Base-by-base conservation (phyloP, 2,888 invertebrate species). In the Hirtodrosophila duncani region DNA sequence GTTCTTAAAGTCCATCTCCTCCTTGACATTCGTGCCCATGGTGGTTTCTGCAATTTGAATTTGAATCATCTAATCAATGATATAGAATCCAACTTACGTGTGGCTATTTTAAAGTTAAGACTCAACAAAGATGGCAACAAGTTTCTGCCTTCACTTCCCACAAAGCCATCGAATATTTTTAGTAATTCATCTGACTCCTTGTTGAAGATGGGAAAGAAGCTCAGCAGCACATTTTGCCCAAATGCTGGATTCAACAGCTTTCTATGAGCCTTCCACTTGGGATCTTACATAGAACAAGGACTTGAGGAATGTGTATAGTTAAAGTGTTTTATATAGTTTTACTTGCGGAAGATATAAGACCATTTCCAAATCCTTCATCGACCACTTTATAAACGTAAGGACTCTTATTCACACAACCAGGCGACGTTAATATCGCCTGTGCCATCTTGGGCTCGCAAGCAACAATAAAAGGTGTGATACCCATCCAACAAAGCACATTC, bases 161-260 rank as follows among this genome's bases (percentile, higher is more conserved):
- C 43, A 13, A 72, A 23, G 1, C 46, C 34, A 1, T 71, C 52
- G 0, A 84, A 21, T 1, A 53, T 34, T n/a, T 50, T 37, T 2
- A 77, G 16, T 3, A 84, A 34, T 13, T 23, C 44, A 26, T 63
- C 56, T 0, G 69, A 55, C 29, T 78, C 82, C 3, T 34, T 20
- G 51, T 84, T 84, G 11, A 84, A 84, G 3, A 68, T 69, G 10
- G 82, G 71, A 7, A 84, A 23, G 57, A 78, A 83, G 50, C 71
- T 81, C 1, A 80, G 49, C 11, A 84, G 33, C n/a, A 77, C 69
- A 30, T 72, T 79, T 8, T 81, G 74, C 3, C 57, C 65, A 33
- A 84, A 84, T 3, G 82, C 79, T 0, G 84, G 77, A 57, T 81
- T 83, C 1, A 84, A 43, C 1, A 68, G 55, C 39, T 71, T 83